Evolutionary conservation across 2,797 vertebrate species (phyloP).

Genomic region (Sebastes iracundus): DNA sequence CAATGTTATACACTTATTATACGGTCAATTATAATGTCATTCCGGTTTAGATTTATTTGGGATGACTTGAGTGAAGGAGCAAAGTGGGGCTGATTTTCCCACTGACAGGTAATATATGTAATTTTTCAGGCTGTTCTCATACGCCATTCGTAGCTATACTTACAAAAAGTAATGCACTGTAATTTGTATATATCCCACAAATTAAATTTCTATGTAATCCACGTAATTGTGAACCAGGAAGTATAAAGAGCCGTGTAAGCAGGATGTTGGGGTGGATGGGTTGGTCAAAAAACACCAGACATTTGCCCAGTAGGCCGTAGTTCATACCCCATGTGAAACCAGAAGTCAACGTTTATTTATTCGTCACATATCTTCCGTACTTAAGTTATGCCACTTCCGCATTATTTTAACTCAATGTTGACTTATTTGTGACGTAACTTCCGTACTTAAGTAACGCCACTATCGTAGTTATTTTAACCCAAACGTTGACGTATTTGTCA

Average conservation of each 20-base stretch:
- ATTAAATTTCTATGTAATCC: not conserved
- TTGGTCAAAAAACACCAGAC: not conserved
- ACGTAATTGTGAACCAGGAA: not conserved
- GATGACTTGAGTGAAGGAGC: not conserved
- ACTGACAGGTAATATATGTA: not conserved
- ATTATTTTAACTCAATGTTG: too few species aligned
- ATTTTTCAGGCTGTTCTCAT: not conserved
- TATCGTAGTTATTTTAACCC: fast-evolving
- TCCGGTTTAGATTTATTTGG: conserved; percentile 10
- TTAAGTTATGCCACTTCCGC: too few species aligned
- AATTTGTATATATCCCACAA: not conserved
- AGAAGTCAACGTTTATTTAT: not conserved
- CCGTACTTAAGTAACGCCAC: fast-evolving
- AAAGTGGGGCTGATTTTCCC: not conserved
- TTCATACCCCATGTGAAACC: not conserved
- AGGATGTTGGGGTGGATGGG: not conserved
- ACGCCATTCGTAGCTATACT: not conserved
- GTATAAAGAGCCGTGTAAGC: not conserved
- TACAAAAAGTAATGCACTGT: not conserved
- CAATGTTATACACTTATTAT: conserved; percentile 5
- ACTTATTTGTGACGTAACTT: too few species aligned
- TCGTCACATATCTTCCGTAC: not conserved
- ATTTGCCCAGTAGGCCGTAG: not conserved
- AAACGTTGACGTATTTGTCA: not conserved
- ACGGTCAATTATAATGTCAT: not conserved